Evolutionary conservation across 2,888 invertebrate genomes (phyloP).

Genomic region (Chloroclysta siterata): DNA sequence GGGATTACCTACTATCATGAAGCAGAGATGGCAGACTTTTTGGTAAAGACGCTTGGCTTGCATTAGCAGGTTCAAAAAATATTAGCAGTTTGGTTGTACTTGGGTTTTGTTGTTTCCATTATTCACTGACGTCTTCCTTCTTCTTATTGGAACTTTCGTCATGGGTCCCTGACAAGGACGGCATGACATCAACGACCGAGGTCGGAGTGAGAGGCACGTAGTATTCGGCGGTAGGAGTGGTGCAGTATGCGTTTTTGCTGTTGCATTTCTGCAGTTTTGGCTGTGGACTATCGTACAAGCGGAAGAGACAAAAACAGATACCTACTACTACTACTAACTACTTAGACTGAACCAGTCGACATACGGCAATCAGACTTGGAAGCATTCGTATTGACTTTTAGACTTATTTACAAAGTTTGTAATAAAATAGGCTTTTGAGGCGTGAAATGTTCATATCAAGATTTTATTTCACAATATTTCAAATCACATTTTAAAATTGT

Average conservation of each 20-base stretch:
- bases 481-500: too few relatives aligned
- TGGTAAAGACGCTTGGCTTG: background rate
- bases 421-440: too few relatives aligned
- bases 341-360: background rate
- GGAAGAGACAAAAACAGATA: background rate
- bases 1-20: background rate
- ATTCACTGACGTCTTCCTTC: conserved; percentile 57
- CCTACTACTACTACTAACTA: too few relatives aligned
- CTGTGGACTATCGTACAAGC: conserved; percentile 51
- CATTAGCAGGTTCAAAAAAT: background rate
- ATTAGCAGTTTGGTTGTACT: background rate
- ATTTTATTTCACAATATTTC: too few relatives aligned
- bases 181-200: conserved; percentile 30
- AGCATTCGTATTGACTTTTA: too few relatives aligned
- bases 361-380: too few relatives aligned
- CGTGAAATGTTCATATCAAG: too few relatives aligned
- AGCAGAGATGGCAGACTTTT: too few relatives aligned
- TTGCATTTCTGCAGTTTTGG: conserved; percentile 68
- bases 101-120: conserved; percentile 33
- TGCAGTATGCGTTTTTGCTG: conserved; percentile 81
- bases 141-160: conserved; percentile 47
- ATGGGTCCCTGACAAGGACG: conserved; percentile 54
- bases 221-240: conserved; percentile 70
- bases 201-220: conserved; percentile 55
- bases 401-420: too few relatives aligned